phyloP scores from a whole-genome alignment of 2,113 vertebrate species.

The Odocoileus virginianus region DNA sequence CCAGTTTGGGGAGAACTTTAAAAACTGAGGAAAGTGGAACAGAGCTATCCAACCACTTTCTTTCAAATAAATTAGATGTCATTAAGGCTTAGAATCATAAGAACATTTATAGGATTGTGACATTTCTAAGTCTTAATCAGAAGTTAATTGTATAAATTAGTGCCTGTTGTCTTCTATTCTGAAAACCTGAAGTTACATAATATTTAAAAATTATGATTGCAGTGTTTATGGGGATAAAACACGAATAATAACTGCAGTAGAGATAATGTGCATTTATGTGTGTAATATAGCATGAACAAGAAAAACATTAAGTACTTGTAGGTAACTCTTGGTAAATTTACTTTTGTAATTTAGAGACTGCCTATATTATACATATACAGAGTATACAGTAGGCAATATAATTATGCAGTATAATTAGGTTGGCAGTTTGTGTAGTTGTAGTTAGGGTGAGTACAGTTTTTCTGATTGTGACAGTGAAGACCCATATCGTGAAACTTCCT shows the following conservation, averaged over 20 bases:
- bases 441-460: neutral
- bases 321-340: neutral
- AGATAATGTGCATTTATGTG: neutral
- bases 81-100: constrained; percentile 7
- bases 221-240: neutral
- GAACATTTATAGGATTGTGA: neutral
- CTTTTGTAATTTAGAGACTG: neutral
- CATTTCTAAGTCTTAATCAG: neutral
- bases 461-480: neutral
- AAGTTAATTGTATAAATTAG: constrained; percentile 20
- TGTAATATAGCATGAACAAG: neutral
- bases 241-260: neutral
- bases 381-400: neutral
- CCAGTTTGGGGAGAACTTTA: no score
- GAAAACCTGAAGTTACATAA: neutral
- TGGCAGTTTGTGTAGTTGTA: neutral
- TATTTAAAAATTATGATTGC: neutral
- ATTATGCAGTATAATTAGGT: neutral
- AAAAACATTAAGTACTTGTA: neutral
- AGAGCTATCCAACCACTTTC: neutral
- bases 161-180: neutral
- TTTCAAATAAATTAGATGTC: neutral
- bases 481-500: neutral
- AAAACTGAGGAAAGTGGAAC: no score
- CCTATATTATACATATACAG: neutral